Conservation (phyloP, 1,140 invertebrate species). For the Drosophila gunungcola region DNA sequence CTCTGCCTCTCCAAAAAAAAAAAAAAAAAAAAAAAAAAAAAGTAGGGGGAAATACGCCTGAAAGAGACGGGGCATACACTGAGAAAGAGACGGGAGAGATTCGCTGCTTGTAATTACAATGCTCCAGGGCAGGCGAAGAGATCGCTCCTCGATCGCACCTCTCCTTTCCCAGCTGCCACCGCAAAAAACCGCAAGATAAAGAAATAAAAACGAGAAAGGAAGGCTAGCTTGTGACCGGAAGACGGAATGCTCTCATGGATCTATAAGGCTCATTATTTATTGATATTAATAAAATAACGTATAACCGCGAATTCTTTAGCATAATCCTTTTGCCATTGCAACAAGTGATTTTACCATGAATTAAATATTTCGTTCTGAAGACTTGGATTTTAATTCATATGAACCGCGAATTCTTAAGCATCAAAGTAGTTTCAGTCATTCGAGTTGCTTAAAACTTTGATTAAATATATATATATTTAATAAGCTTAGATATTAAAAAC, state of each 20-base stretch:
- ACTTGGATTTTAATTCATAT: too few relatives aligned
- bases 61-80: too few relatives aligned
- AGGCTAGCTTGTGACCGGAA: not conserved
- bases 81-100: conserved; percentile 7
- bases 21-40: conserved; percentile 10
- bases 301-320: not conserved
- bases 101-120: conserved; percentile 62
- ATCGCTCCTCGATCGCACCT: conserved; percentile 42
- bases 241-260: too few relatives aligned
- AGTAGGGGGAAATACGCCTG: not conserved
- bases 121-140: conserved; percentile 5
- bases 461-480: too few relatives aligned
- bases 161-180: not conserved
- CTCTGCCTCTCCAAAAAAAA: conserved; percentile 44
- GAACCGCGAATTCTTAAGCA: not conserved
- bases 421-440: too few relatives aligned
- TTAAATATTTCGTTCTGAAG: too few relatives aligned
- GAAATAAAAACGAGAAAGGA: not conserved
- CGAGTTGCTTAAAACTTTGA: too few relatives aligned
- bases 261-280: too few relatives aligned
- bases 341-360: too few relatives aligned
- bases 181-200: not conserved
- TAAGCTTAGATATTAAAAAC: too few relatives aligned
- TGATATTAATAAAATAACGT: not conserved
- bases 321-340: too few relatives aligned